Evolutionary conservation across 1,140 invertebrate species (phyloP).

Genomic region (Drosophila parabipectinata): DNA sequence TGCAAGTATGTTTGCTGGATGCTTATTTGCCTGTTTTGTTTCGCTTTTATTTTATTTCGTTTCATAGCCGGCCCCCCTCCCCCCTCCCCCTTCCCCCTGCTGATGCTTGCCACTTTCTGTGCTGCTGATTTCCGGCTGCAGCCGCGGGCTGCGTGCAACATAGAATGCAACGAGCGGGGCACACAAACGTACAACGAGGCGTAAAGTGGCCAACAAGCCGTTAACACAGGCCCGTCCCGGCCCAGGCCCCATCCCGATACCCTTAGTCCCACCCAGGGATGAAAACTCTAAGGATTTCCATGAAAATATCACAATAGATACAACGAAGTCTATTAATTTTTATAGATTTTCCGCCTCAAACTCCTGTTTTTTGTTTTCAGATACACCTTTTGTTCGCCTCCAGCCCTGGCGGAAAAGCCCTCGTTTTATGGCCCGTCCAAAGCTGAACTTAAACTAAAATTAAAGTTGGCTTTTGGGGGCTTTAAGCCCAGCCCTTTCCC

Average conservation of each 20-base stretch:
- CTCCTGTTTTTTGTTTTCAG: no score
- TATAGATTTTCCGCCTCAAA: no score
- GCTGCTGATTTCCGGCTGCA: conserved; percentile 18
- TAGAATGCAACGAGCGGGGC: conserved; percentile 3
- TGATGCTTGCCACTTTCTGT: background rate
- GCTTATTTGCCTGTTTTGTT: conserved; percentile 1
- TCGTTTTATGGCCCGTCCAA: background rate
- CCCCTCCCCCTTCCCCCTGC: background rate
- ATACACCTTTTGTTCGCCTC: no score
- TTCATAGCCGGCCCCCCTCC: background rate
- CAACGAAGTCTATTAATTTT: no score
- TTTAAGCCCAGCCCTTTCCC: background rate
- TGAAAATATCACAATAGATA: no score
- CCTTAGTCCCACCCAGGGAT: background rate
- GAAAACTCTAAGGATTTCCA: no score
- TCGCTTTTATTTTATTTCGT: conserved; percentile 17
- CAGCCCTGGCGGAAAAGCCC: background rate
- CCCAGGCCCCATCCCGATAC: background rate
- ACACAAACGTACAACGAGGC: conserved; percentile 48
- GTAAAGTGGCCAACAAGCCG: conserved; percentile 78
- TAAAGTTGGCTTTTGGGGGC: conserved; percentile 35
- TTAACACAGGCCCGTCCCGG: conserved; percentile 53
- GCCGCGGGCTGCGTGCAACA: conserved; percentile 8
- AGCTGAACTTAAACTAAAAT: conserved; percentile 28
- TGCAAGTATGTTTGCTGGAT: background rate